A percentile compares a stretch with the other conserved stretches of the same genome.
phyloP scores from a whole-genome alignment of 2,888 invertebrate species.

The Pseudococcus viburni region DNA sequence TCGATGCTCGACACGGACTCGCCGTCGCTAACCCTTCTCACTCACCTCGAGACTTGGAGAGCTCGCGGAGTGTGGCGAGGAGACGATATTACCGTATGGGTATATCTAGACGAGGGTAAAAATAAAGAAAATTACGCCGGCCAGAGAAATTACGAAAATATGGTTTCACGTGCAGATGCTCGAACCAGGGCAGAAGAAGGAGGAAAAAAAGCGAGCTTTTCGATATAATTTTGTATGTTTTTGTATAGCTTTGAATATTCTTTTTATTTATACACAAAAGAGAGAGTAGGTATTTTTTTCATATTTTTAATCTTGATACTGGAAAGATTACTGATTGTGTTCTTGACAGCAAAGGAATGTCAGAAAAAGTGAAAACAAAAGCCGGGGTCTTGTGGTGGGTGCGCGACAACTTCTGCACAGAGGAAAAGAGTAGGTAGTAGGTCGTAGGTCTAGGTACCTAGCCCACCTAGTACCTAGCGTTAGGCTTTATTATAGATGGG shows the following conservation, averaged over 20 bases:
- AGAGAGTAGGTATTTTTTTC: conserved; percentile 22
- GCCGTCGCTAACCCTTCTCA: not conserved
- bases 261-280: conserved; percentile 43
- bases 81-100: not conserved
- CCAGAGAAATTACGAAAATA: conserved; percentile 43
- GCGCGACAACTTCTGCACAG: not conserved
- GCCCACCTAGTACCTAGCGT: not conserved
- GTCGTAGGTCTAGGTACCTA: not conserved
- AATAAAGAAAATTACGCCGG: conserved; percentile 49
- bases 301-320: conserved; percentile 61
- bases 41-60: not conserved
- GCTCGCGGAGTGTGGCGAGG: not conserved
- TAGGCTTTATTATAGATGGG: not conserved
- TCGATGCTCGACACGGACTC: conserved; percentile 35
- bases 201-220: conserved; percentile 16
- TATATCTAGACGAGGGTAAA: not conserved
- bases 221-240: conserved; percentile 39
- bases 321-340: conserved; percentile 55
- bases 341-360: conserved; percentile 66
- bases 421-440: not conserved
- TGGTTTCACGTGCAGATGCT: conserved; percentile 29
- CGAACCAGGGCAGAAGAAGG: not conserved
- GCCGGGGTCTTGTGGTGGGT: not conserved
- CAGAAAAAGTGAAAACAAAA: conserved; percentile 61
- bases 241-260: conserved; percentile 35